phyloP scores from a whole-genome alignment of 2,797 vertebrate species.

The Periparus ater region DNA sequence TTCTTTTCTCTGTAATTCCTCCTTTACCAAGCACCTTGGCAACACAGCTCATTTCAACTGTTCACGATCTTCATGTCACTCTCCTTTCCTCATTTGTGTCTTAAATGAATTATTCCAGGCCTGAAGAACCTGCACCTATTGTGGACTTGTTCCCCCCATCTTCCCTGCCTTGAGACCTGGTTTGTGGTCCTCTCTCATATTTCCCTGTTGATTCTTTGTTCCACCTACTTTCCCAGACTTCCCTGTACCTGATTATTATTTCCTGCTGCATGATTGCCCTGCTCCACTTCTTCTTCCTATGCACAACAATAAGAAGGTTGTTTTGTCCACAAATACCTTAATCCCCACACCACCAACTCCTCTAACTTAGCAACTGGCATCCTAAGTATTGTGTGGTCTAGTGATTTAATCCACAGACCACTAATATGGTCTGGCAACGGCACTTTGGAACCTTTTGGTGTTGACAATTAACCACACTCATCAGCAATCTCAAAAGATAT shows the following conservation, averaged over 20 bases:
- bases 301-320: not conserved
- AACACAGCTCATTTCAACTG: not conserved
- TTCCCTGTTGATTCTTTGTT: not conserved
- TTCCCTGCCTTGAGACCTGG: not conserved
- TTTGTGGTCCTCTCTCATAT: not conserved
- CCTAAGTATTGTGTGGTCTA: not conserved
- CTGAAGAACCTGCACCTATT: not conserved
- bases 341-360: not conserved
- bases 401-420: not conserved
- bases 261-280: not conserved
- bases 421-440: not conserved
- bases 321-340: not conserved
- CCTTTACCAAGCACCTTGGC: not conserved
- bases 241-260: not conserved
- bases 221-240: not conserved
- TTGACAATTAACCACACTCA: not conserved
- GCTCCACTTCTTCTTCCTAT: not conserved
- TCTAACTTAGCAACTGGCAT: not conserved
- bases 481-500: not conserved
- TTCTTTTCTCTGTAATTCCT: not conserved
- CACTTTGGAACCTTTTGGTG: not conserved
- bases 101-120: not conserved
- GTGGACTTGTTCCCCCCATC: not conserved
- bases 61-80: not conserved
- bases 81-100: not conserved